Evolutionary conservation across 2,113 vertebrate species (phyloP).

Genomic region (Macroglossus sobrinus): DNA sequence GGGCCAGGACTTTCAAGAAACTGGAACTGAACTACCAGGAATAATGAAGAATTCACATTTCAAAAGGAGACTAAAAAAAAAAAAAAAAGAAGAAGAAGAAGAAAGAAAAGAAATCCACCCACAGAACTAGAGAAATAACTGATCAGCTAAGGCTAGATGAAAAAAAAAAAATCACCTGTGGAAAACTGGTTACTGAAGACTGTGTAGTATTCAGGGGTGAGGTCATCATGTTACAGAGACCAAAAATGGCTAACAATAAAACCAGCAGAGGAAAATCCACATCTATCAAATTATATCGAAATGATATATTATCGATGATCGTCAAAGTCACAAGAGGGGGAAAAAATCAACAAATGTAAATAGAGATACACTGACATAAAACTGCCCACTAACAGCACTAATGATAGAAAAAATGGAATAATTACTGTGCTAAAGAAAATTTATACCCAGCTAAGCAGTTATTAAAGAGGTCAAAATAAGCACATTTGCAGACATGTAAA

Average conservation of each 20-base stretch:
- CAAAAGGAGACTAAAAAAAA: not conserved
- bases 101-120: not conserved
- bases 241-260: not conserved
- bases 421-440: not conserved
- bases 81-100: not conserved
- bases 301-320: not conserved
- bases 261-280: not conserved
- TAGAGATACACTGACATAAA: not conserved
- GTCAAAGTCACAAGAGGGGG: not conserved
- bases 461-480: not conserved
- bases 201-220: not conserved
- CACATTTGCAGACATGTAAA: not conserved
- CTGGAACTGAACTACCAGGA: not conserved
- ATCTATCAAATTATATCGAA: not conserved
- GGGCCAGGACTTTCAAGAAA: not conserved
- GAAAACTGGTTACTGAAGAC: not conserved
- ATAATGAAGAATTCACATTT: not conserved
- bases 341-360: not conserved
- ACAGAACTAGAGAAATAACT: not conserved
- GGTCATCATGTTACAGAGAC: not conserved
- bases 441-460: not conserved
- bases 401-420: not conserved
- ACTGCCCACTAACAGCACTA: not conserved
- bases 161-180: not conserved
- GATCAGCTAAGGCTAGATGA: not conserved